Conservation (phyloP, 2,113 vertebrate genomes). For the Octodon degus region DNA sequence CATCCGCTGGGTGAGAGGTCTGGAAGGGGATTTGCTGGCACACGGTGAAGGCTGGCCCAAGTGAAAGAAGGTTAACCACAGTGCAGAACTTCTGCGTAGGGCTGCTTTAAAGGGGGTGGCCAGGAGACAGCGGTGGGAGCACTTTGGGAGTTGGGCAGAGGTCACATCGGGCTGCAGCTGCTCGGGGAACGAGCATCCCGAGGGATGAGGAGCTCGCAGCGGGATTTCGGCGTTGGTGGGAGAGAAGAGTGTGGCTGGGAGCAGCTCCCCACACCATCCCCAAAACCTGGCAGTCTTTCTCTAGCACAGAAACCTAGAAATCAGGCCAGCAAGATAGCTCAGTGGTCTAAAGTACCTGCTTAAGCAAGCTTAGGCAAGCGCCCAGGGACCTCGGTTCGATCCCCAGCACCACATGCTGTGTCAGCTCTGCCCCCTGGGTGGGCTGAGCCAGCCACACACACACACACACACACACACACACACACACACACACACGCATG, state of each 20-base stretch:
- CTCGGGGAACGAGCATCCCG: not conserved
- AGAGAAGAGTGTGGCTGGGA: not conserved
- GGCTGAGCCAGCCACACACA: too few species aligned
- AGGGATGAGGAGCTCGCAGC: not conserved
- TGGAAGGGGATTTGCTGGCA: not conserved
- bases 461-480: too few species aligned
- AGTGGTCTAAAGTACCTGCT: too few species aligned
- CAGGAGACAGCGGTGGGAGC: not conserved
- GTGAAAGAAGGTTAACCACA: not conserved
- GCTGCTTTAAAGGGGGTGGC: not conserved
- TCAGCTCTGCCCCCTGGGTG: too few species aligned
- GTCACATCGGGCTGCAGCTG: fast-evolving
- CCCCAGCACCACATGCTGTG: too few species aligned
- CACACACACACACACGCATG: too few species aligned
- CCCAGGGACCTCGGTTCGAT: too few species aligned
- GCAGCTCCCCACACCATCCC: not conserved
- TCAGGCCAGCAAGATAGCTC: too few species aligned
- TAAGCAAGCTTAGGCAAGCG: too few species aligned
- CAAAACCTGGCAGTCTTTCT: not conserved
- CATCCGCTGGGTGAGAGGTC: not conserved
- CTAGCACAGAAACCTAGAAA: not conserved
- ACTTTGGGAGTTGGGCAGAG: fast-evolving
- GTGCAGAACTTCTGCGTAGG: not conserved
- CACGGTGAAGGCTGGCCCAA: not conserved
- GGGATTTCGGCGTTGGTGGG: not conserved